These are phyloP conservation scores for Caenorhabditis japonica DNA, from an alignment of 2,888 invertebrate species.

Conservation along the genomic window DNA sequence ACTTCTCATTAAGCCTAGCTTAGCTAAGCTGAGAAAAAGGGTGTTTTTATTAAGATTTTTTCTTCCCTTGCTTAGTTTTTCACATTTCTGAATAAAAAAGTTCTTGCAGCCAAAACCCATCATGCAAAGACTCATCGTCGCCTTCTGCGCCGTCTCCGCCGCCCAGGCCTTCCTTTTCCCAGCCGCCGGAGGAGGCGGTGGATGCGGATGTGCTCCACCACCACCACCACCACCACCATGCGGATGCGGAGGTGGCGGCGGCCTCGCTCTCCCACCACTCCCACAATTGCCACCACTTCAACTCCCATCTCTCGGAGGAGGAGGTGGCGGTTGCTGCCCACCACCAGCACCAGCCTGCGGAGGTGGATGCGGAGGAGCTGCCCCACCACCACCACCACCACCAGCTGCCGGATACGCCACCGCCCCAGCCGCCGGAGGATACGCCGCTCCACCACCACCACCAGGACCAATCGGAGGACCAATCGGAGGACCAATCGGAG, in stretches of 20 bases:
- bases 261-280: constrained; percentile 52
- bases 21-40: neutral
- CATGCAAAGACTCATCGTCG: constrained; percentile 46
- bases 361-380: constrained; percentile 45
- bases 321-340: constrained; percentile 54
- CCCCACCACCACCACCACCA: constrained; percentile 40
- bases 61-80: neutral
- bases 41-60: neutral
- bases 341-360: constrained; percentile 53
- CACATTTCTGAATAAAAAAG: neutral
- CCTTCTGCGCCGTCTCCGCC: constrained; percentile 38
- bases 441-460: constrained; percentile 37
- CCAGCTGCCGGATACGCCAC: constrained; percentile 39
- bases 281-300: constrained; percentile 55
- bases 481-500: constrained; percentile 47
- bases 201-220: constrained; percentile 51
- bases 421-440: constrained; percentile 42
- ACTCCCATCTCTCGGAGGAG: constrained; percentile 57
- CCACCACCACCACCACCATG: constrained; percentile 50
- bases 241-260: constrained; percentile 52
- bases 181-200: constrained; percentile 42
- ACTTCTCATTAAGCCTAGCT: constrained; percentile 13
- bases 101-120: constrained; percentile 32
- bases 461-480: constrained; percentile 25
- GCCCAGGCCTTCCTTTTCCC: constrained; percentile 33